Conservation (phyloP, 37 sponge, comb jelly and placozoan genomes). For the Agelas oroides region DNA sequence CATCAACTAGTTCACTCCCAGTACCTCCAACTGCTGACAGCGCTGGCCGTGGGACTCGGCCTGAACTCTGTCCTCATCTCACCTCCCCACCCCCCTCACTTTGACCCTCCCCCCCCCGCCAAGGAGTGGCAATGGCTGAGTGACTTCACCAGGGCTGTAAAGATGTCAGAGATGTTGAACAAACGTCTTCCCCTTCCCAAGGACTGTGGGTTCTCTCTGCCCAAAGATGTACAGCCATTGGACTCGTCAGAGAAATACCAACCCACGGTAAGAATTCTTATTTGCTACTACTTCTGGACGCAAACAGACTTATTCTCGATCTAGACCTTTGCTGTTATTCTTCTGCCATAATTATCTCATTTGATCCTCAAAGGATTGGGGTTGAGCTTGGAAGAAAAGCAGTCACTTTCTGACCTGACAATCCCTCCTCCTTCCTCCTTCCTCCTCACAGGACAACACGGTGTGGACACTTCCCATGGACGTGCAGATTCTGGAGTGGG, state of each 20-base stretch:
- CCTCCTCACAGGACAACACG: slow-evolving; percentile 55
- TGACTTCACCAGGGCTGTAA: slow-evolving; percentile 21
- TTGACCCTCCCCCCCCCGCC: slow-evolving; percentile 33
- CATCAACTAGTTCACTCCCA: slow-evolving; percentile 70
- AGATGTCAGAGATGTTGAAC: slow-evolving; percentile 51
- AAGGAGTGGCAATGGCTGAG: slow-evolving; percentile 71
- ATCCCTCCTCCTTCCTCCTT: no score
- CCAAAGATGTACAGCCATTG: not conserved
- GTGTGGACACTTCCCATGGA: slow-evolving; percentile 87
- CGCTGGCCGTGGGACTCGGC: slow-evolving; percentile 67
- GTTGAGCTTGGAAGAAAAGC: no score
- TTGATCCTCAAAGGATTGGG: no score
- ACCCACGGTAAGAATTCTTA: slow-evolving; percentile 32
- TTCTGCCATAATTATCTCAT: no score
- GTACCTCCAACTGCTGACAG: slow-evolving; percentile 72
- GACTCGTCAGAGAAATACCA: slow-evolving; percentile 29
- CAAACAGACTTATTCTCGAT: no score
- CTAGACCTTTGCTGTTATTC: no score
- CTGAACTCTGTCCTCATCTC: slow-evolving; percentile 62
- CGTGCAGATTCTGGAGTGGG: slow-evolving; percentile 79
- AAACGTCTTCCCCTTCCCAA: slow-evolving; percentile 37
- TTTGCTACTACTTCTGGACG: no score
- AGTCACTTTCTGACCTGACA: no score
- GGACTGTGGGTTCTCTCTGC: not conserved
- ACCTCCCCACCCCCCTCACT: slow-evolving; percentile 58